Evolutionary conservation across 2,113 vertebrate genomes (phyloP), one percentile per base, ranked within the genome.

Genomic region (Lipophrys pholis): DNA sequence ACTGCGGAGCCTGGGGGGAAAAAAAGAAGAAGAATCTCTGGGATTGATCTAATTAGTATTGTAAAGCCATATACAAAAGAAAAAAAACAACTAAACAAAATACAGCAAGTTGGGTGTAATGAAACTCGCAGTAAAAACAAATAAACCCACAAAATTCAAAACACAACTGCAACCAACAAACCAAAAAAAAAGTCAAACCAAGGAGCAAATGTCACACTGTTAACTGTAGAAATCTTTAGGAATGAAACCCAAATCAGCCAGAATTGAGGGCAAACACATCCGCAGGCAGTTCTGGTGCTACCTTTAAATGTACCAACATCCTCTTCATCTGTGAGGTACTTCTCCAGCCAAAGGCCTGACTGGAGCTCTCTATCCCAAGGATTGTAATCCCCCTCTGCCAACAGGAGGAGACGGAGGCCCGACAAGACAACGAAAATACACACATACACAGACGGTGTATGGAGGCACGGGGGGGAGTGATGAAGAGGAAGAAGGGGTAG

Each of bases 331-430:
- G 93, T 92, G 40, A 97, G 93, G 88, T 53, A 71, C 81, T 87
- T 95, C 80, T 95, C 94, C 84, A 96, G 94, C 96, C 95, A 96
- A 74, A 95, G 94, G 89, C 95, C 94, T 89, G 96, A 95, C 90
- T 94, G 95, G 83, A 96, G 94, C 87, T 98, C 96, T 90, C 78
- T 96, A 84, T 96, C 94, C 97, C 95, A 95, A 73, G 98, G 96
- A 88, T 93, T 96, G 94, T 98, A 97, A 93, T 96, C 96, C 53
- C 96, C 96, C 94, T 96, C 96, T 98, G 95, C 91, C 94, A 94
- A 92, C 85, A 95, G 95, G 93, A 93, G 95, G 94, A 93, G 91
- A 91, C 93, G 94, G 61, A 93, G 75, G 88, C 74, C 48, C 75
- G 50, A 5, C 7, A 87, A 83, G 68, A 83, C 67, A 73, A 80